These are phyloP conservation scores for Symphodus melops DNA, from an alignment of 2,113 vertebrate species.

Conservation along the genomic window DNA sequence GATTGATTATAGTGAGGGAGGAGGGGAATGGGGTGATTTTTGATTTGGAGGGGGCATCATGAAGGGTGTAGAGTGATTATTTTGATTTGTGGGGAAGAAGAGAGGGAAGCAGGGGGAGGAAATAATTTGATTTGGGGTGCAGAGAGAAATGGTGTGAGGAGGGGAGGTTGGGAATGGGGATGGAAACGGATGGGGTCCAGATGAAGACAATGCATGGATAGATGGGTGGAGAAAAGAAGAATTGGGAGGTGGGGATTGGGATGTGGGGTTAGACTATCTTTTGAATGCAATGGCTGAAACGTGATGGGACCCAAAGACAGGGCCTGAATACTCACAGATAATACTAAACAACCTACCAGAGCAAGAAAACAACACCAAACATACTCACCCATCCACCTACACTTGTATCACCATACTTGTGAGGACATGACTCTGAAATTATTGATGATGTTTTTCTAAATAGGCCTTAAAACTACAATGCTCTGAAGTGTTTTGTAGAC, in stretches of 20 bases:
- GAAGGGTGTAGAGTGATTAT: constrained; percentile 1
- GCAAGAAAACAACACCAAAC: constrained; percentile 63
- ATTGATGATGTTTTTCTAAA: not conserved
- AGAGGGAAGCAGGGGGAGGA: constrained; percentile 27
- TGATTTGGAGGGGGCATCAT: constrained; percentile 41
- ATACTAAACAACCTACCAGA: constrained; percentile 60
- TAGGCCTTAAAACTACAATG: too few species aligned
- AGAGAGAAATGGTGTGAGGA: not conserved
- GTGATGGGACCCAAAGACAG: constrained; percentile 59
- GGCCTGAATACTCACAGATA: constrained; percentile 56
- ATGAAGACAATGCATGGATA: constrained; percentile 21
- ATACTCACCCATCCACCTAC: constrained; percentile 62
- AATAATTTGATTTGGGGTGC: constrained; percentile 42
- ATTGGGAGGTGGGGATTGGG: constrained; percentile 40
- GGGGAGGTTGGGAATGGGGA: constrained; percentile 5
- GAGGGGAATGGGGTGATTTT: constrained; percentile 25
- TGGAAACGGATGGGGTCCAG: constrained; percentile 29
- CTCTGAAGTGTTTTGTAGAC: too few species aligned
- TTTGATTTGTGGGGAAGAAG: constrained; percentile 54
- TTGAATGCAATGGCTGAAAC: constrained; percentile 71
- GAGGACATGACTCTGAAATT: constrained; percentile 39
- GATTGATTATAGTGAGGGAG: constrained; percentile 34
- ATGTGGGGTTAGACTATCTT: constrained; percentile 71
- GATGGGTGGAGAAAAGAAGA: constrained; percentile 55
- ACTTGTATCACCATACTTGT: constrained; percentile 68